Base-by-base conservation (phyloP, 2,113 vertebrate species). In the Poeciliopsis occidentalis region DNA sequence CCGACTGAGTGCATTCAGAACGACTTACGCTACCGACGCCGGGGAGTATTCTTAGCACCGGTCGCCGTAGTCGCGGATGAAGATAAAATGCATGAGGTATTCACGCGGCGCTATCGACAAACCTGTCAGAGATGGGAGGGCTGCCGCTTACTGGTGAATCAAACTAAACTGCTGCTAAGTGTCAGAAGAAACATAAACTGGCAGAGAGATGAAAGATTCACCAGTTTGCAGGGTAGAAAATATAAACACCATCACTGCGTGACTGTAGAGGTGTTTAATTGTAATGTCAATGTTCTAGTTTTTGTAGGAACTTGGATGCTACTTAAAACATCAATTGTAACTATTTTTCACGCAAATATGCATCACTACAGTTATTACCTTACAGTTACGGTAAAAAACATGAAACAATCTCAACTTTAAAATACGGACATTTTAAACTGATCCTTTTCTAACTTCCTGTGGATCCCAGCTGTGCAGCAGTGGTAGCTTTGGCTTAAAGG, bases 191-290 rank as follows among this genome's bases (percentile, higher is more conserved):
- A 79, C 70, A 26, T 66, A 76, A 65, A 63, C 44, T 13, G 47
- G 39, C 34, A 11, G 65, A 65, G 3, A 78, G 71, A 75, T 39
- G 69, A 82, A 68, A 24, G 80, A 83, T 81, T 75, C 61, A 73
- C 83, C 71, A 67, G 67, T 86, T 75, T 80, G 82, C 64, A 65
- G 12, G 65, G 32, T 30, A 34, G n/a, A 76, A 64, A 60, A 37
- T 60, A 75, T 70, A 78, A 81, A 68, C 24, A 69, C 51, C 30
- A 68, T 17, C 22, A 63, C 30, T 0, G 76, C 60, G 64, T 12
- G 51, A 85, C 69, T 82, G 71, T 84, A 80, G 69, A 30, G 75
- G 63, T 71, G 67, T 73, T 74, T 84, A 75, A 87, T 82, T 82
- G 51, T 65, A 29, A 69, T 41, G 86, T 60, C 84, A 89, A 75